Evolutionary conservation across 2,797 vertebrate species (phyloP), one percentile per base, ranked within the genome.

Genomic region (Poeciliopsis infans): DNA sequence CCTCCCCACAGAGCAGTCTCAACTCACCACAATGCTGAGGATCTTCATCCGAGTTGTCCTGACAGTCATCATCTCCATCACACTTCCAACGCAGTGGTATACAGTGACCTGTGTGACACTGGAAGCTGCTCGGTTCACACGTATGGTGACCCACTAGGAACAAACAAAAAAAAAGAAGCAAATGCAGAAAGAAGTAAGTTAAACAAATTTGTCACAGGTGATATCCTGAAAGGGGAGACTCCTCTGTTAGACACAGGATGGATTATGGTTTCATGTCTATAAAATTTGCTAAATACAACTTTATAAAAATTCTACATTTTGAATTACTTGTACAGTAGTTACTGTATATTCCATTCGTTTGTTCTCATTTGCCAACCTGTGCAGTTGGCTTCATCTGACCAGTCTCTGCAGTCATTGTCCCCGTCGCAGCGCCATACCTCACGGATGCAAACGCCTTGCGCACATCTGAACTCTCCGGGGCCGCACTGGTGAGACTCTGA

Each of bases 371-470:
- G 36, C 55, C 18, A 46, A 99, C 98, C 96, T 2, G 98, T 98
- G 85, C 98, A 99, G 94, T 99, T 99, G 0, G 95, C 93, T 91
- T 99, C 98, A 0, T 99, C 98, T 6, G 98, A 99, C 98, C 98
- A 99, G 90, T 99, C 98, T 78, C 97, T 95, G 96, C 98, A 99
- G 87, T 99, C 98, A 0, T 99, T 99, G 88, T 99, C 98, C 0
- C 98, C 98, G 0, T 99, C 98, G 0, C 98, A 99, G 85, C 96
- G 97, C 98, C 98, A 99, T 16, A 97, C 97, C 18, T 97, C 96
- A 0, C 98, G 97, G 85, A 99, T 96, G 82, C 98, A 99, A 90
- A 99, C 97, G 1, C 98, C 98, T 0, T 97, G 96, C 11, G 96
- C 96, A 87, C 98, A 99, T 7, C 94, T 97, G 86, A 98, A 98